A percentile compares a stretch with the other conserved stretches of the same genome.
Evolutionary conservation across 2,113 vertebrate genomes (phyloP).

Genomic region (Pygoscelis antarcticus): DNA sequence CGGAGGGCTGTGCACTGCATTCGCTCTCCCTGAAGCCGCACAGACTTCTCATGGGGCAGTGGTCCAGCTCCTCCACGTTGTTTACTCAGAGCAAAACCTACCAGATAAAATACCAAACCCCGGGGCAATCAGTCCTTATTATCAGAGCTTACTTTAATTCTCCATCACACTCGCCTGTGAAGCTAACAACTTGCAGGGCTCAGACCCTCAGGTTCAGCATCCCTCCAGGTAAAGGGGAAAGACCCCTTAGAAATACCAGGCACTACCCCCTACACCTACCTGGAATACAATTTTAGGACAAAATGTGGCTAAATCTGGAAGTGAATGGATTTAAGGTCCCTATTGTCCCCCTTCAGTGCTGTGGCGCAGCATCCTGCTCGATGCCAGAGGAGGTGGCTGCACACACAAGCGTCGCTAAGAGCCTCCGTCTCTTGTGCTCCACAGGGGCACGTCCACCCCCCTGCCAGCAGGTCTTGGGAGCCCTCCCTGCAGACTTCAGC

Average conservation of each 20-base stretch:
- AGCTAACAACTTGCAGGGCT: neutral
- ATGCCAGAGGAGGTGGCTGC: neutral
- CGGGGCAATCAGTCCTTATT: neutral
- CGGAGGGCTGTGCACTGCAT: fast-evolving
- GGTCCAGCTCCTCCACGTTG: neutral
- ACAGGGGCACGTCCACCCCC: fast-evolving
- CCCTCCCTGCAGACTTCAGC: neutral
- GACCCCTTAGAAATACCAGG: neutral
- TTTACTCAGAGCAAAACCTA: neutral
- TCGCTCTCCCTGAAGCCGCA: fast-evolving
- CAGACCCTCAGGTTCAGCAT: neutral
- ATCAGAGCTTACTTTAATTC: neutral
- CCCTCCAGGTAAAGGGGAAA: neutral
- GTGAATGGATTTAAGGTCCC: neutral
- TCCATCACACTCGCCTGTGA: neutral
- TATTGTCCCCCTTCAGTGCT: neutral
- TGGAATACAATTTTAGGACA: neutral
- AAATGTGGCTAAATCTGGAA: neutral
- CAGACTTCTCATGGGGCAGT: neutral
- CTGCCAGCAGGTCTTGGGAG: fast-evolving
- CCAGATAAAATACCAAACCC: neutral
- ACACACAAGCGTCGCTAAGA: fast-evolving
- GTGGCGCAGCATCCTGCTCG: neutral
- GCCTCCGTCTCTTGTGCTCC: neutral
- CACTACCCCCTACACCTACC: neutral